Evolutionary conservation across 2,888 invertebrate species (phyloP).

Genomic region (Cremastobaeus sp.): DNA sequence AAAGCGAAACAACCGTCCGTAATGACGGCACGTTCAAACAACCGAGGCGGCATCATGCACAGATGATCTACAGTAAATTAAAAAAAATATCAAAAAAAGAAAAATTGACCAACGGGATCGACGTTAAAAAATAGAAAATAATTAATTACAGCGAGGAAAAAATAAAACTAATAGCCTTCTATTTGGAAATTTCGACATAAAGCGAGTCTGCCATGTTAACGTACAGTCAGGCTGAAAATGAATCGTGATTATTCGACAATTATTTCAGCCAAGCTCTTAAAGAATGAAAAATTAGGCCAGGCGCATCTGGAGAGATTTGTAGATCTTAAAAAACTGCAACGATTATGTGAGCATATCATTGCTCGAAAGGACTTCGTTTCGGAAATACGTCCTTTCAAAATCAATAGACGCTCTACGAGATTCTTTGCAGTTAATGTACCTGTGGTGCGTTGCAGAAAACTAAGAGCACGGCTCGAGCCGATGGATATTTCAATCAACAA

Average conservation of each 20-base stretch:
- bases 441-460: conserved; percentile 65
- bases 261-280: conserved; percentile 56
- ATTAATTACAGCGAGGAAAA: neutral
- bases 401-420: conserved; percentile 42
- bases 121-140: conserved; percentile 41
- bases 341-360: conserved; percentile 67
- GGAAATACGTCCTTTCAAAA: conserved; percentile 64
- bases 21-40: conserved; percentile 69
- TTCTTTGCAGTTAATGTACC: conserved; percentile 66
- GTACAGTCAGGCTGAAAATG: conserved; percentile 65
- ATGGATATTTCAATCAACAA: conserved; percentile 45
- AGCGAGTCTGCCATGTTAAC: conserved; percentile 62
- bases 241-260: conserved; percentile 6
- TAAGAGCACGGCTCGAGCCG: conserved; percentile 64
- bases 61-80: neutral
- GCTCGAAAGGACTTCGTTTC: conserved; percentile 31
- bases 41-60: conserved; percentile 66
- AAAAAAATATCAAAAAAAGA: neutral
- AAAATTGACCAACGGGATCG: conserved; percentile 3
- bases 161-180: conserved; percentile 63
- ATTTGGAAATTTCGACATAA: conserved; percentile 61
- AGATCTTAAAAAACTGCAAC: conserved; percentile 68
- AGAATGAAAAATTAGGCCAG: conserved; percentile 68
- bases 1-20: conserved; percentile 51
- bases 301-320: conserved; percentile 72